Evolutionary conservation across 2,113 vertebrate species (phyloP).

Genomic region (Paramormyrops kingsleyae): DNA sequence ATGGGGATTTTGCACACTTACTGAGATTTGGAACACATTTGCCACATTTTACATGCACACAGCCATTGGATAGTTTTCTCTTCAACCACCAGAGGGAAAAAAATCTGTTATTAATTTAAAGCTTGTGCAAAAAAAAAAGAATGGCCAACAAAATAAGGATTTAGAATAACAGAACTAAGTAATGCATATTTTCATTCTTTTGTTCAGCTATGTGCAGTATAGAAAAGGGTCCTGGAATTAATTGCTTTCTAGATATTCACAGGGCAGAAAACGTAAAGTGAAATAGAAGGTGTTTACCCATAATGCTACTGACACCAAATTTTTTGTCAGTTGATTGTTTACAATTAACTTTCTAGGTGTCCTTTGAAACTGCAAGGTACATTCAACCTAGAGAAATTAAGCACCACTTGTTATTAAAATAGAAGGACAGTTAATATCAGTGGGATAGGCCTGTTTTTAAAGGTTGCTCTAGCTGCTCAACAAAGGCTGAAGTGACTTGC

Average conservation of each 20-base stretch:
- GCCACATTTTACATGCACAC: not conserved
- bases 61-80: not conserved
- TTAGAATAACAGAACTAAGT: not conserved
- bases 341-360: not conserved
- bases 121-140: not conserved
- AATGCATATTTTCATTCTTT: not conserved
- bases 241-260: not conserved
- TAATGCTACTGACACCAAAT: not conserved
- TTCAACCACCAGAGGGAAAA: not conserved
- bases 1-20: not conserved
- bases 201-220: not conserved
- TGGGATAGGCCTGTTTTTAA: not conserved
- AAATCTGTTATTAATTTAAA: not conserved
- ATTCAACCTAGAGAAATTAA: not conserved
- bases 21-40: conserved; percentile 10
- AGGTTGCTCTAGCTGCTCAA: not conserved
- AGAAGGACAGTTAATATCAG: not conserved
- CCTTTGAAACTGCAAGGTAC: not conserved
- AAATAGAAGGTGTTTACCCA: not conserved
- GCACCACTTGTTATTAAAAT: not conserved
- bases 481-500: not conserved
- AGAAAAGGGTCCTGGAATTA: not conserved
- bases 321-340: not conserved
- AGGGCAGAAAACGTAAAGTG: not conserved
- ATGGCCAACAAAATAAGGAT: not conserved